Evolutionary conservation across 2,888 invertebrate genomes (phyloP).

Genomic region (Dinocampus coccinellae): DNA sequence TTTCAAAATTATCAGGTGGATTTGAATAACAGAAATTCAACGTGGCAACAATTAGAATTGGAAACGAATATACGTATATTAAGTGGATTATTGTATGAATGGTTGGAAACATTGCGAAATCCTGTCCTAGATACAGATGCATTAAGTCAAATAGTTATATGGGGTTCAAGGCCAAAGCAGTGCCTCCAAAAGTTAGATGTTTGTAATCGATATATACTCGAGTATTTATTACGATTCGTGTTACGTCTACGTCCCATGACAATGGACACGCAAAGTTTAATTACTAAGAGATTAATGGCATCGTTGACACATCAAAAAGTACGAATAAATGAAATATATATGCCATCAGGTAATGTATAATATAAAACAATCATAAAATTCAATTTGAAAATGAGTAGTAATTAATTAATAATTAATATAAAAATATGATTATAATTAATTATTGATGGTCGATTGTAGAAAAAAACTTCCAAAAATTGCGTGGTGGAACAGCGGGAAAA

Average conservation of each 20-base stretch:
- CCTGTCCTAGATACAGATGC: conserved; percentile 78
- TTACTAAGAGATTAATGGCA: conserved; percentile 77
- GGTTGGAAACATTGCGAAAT: conserved; percentile 81
- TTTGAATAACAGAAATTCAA: conserved; percentile 77
- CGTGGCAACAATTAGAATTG: conserved; percentile 76
- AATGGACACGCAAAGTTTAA: conserved; percentile 73
- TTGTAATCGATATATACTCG: conserved; percentile 77
- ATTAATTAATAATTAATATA: neutral
- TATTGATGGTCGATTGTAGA: conserved; percentile 47
- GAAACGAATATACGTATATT: conserved; percentile 77
- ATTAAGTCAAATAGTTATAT: conserved; percentile 76
- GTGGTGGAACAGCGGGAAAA: conserved; percentile 61
- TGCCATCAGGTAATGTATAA: conserved; percentile 68
- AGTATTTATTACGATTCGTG: conserved; percentile 80
- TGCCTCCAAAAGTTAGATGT: conserved; percentile 74
- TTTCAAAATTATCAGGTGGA: conserved; percentile 72
- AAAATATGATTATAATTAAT: neutral
- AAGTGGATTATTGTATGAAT: conserved; percentile 78
- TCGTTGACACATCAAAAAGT: conserved; percentile 79
- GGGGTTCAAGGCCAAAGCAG: conserved; percentile 74
- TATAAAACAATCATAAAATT: neutral
- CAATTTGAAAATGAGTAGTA: no score
- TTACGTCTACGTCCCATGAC: conserved; percentile 76
- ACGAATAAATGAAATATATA: conserved; percentile 67
- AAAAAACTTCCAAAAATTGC: conserved; percentile 58